Evolutionary conservation across 2,113 vertebrate genomes (phyloP).

Genomic region (Grammomys dolichurus): DNA sequence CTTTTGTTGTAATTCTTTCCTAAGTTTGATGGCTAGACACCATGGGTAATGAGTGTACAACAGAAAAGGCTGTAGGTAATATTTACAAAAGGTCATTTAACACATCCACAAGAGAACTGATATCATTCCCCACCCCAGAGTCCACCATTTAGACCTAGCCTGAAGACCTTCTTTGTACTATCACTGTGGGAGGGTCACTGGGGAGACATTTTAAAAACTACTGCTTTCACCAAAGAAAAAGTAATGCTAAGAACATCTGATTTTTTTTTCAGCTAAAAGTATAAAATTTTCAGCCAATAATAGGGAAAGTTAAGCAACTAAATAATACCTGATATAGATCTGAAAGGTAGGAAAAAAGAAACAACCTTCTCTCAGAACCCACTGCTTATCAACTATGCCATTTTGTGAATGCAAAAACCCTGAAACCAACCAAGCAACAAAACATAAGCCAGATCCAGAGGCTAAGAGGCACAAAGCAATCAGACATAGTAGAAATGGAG

Average conservation of each 20-base stretch:
- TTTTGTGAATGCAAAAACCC: background rate
- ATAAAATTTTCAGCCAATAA: conserved; percentile 39
- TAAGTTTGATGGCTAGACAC: background rate
- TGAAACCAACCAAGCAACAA: background rate
- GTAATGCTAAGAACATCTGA: background rate
- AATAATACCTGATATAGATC: background rate
- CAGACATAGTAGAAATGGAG: conserved; percentile 8
- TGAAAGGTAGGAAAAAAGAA: background rate
- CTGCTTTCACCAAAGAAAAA: background rate
- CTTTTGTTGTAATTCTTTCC: background rate
- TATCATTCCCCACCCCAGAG: fast-evolving
- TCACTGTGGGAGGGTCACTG: background rate
- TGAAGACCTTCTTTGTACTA: background rate
- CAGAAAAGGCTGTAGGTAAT: background rate
- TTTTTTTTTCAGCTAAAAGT: conserved; percentile 18
- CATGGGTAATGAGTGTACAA: background rate
- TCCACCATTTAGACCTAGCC: background rate
- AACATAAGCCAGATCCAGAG: background rate
- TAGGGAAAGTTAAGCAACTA: conserved; percentile 23
- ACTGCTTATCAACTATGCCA: background rate
- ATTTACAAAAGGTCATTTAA: background rate
- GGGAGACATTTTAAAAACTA: background rate
- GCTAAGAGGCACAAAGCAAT: conserved; percentile 5
- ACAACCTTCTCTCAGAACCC: background rate
- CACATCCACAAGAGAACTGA: background rate